These are phyloP conservation scores for Microplitis mediator DNA, from an alignment of 1,140 invertebrate species.

Conservation along the genomic window DNA sequence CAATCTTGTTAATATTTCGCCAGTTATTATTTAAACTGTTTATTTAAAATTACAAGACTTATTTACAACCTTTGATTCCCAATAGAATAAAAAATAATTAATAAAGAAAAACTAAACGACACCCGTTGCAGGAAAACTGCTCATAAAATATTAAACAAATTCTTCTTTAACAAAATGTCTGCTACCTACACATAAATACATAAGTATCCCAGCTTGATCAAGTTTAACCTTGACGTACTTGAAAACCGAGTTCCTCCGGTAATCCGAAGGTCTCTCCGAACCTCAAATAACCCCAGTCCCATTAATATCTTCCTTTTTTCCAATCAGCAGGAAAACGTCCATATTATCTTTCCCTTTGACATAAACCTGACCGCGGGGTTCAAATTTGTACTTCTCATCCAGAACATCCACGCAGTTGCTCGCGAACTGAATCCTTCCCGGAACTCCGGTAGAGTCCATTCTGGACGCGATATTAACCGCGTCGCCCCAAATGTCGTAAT, in stretches of 20 bases:
- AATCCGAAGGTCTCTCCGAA: background rate
- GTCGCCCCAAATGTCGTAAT: conserved; percentile 99
- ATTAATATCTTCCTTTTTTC: conserved; percentile 53
- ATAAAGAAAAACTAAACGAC: too few relatives aligned
- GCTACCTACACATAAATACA: background rate
- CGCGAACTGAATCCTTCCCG: conserved; percentile 85
- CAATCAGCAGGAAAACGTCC: conserved; percentile 80
- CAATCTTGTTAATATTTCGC: too few relatives aligned
- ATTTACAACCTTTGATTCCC: too few relatives aligned
- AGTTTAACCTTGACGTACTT: background rate
- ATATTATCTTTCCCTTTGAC: conserved; percentile 96
- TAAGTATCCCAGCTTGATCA: background rate
- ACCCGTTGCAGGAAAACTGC: too few relatives aligned
- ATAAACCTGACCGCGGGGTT: conserved; percentile 84
- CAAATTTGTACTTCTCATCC: conserved; percentile 73
- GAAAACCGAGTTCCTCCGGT: background rate
- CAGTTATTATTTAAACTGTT: too few relatives aligned
- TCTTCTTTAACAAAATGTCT: background rate
- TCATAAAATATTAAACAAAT: background rate
- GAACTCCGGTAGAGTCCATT: conserved; percentile 92
- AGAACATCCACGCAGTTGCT: conserved; percentile 74
- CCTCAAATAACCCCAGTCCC: background rate
- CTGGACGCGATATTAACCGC: conserved; percentile 96
- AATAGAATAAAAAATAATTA: too few relatives aligned
- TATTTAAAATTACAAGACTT: too few relatives aligned